Conservation (phyloP, 2,113 vertebrate species). For the Carassius gibelio region DNA sequence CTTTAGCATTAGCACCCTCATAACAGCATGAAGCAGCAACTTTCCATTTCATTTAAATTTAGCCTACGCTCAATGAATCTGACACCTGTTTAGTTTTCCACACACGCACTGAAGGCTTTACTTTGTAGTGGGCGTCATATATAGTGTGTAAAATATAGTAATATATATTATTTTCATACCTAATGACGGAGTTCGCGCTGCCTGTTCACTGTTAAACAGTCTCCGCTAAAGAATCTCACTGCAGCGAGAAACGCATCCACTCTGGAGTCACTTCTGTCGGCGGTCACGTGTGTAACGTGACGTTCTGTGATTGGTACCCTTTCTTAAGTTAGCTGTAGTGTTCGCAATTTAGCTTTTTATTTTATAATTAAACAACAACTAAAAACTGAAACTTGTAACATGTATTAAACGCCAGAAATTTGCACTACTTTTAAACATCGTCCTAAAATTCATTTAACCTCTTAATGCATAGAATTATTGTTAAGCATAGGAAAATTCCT, state of each 20-base stretch:
- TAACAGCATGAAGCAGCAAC: constrained; percentile 61
- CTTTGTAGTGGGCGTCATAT: not conserved
- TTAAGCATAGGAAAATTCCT: not conserved
- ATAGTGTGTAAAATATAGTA: not conserved
- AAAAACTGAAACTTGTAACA: not conserved
- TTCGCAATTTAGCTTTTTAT: not conserved
- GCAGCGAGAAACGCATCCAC: constrained; percentile 16
- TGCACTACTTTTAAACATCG: not conserved
- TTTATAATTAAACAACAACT: not conserved
- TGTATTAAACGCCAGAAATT: not conserved
- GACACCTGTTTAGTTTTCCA: not conserved
- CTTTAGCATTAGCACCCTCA: constrained; percentile 32
- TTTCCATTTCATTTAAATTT: constrained; percentile 33
- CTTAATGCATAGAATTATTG: not conserved
- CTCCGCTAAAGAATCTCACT: constrained; percentile 10
- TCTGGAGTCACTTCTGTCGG: not conserved
- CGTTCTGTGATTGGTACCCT: not conserved
- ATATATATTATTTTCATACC: not conserved
- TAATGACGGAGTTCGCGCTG: not conserved
- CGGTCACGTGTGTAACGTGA: constrained; percentile 7
- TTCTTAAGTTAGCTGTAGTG: not conserved
- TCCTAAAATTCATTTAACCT: not conserved
- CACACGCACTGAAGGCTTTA: too few relatives aligned
- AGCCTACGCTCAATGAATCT: not conserved
- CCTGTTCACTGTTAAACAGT: not conserved